These are phyloP conservation scores for Cheilosia urbana DNA, from an alignment of 2,888 invertebrate genomes.

Conservation along the genomic window DNA sequence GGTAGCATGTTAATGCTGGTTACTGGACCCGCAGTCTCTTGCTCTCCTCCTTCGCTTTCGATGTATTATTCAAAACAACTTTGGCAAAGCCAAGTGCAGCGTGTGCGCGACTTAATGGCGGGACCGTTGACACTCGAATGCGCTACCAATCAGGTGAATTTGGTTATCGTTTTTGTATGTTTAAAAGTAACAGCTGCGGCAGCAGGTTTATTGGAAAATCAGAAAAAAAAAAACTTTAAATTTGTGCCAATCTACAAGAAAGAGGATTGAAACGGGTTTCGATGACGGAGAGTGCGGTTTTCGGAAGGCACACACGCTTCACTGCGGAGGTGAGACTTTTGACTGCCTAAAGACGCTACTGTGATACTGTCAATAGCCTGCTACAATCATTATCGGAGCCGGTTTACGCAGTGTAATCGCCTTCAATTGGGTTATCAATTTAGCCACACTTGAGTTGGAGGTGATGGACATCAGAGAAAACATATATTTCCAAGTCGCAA, in stretches of 20 bases:
- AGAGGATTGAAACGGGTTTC: conserved; percentile 38
- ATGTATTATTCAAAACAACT: conserved; percentile 17
- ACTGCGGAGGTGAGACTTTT: conserved; percentile 35
- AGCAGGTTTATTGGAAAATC: conserved; percentile 49
- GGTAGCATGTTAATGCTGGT: conserved; percentile 78
- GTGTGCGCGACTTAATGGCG: conserved; percentile 21
- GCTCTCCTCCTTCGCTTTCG: not conserved
- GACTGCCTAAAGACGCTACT: conserved; percentile 40
- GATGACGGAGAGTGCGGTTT: conserved; percentile 7
- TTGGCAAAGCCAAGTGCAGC: conserved; percentile 10
- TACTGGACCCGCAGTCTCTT: conserved; percentile 6
- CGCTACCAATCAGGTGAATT: conserved; percentile 44
- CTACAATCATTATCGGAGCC: conserved; percentile 21
- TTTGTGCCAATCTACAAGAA: conserved; percentile 41
- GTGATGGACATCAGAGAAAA: conserved; percentile 3
- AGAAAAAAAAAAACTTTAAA: conserved; percentile 6
- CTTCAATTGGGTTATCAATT: conserved; percentile 66
- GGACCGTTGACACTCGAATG: conserved; percentile 59
- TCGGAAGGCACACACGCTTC: conserved; percentile 20
- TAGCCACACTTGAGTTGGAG: conserved; percentile 26
- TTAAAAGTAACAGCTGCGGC: conserved; percentile 14
- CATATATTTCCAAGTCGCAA: conserved; percentile 9
- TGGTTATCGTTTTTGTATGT: conserved; percentile 33
- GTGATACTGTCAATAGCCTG: conserved; percentile 26
- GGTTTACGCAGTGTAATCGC: conserved; percentile 37